phyloP scores from a whole-genome alignment of 1,140 invertebrate genomes.

The Hirudo medicinalis region DNA sequence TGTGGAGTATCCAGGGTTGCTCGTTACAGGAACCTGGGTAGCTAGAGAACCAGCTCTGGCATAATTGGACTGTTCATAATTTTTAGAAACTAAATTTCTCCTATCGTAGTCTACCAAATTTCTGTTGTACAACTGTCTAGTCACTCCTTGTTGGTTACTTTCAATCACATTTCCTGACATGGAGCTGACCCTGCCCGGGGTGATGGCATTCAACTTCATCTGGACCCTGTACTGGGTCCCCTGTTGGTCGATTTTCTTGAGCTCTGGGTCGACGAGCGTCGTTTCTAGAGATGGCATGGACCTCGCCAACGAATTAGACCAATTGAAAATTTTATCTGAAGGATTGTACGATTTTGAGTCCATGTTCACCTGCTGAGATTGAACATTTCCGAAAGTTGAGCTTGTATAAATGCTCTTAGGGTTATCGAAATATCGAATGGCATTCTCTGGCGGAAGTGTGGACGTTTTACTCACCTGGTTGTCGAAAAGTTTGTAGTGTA shows the following conservation, averaged over 20 bases:
- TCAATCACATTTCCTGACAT: neutral
- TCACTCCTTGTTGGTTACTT: neutral
- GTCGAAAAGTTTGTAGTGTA: neutral
- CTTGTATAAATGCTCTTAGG: neutral
- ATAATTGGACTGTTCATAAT: too few relatives aligned
- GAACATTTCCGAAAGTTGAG: neutral
- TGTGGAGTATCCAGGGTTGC: neutral
- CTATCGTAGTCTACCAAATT: neutral
- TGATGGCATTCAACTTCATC: conserved; percentile 17
- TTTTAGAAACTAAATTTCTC: neutral
- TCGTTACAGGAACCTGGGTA: neutral
- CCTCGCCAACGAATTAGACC: neutral
- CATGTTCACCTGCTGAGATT: neutral
- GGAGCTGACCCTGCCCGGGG: neutral
- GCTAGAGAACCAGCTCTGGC: neutral
- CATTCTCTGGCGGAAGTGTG: neutral
- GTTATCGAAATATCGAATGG: neutral
- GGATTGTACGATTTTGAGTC: neutral
- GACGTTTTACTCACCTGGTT: neutral
- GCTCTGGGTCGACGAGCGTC: conserved; percentile 13
- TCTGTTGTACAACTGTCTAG: neutral
- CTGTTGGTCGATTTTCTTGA: conserved; percentile 12
- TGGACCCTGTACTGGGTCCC: conserved; percentile 16
- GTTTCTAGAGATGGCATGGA: neutral
- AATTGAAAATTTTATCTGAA: neutral